phyloP scores from a whole-genome alignment of 1,140 invertebrate genomes.

The Anthonomus grandis region DNA sequence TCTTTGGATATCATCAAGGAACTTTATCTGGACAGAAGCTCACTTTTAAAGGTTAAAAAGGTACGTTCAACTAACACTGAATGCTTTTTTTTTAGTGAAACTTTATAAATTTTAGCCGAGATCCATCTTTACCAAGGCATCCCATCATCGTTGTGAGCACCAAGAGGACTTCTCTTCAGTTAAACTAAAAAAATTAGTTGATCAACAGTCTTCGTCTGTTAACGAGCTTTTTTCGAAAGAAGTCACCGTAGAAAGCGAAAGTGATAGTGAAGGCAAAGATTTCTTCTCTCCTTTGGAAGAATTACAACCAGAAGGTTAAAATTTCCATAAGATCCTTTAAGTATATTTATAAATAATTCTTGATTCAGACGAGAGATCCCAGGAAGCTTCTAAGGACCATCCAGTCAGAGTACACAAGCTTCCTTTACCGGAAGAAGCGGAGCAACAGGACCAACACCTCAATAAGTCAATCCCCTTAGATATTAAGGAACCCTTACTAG shows the following conservation, averaged over 20 bases:
- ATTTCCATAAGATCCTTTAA: neutral
- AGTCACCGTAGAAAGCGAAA: neutral
- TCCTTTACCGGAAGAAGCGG: too few species aligned
- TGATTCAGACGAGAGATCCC: too few species aligned
- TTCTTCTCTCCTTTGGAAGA: conserved; percentile 12
- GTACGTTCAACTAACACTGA: neutral
- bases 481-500: too few species aligned
- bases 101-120: neutral
- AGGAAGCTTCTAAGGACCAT: too few species aligned
- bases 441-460: too few species aligned
- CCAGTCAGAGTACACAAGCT: too few species aligned
- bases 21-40: conserved; percentile 1
- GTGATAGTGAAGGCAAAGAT: conserved; percentile 10
- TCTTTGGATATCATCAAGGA: conserved; percentile 27
- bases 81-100: neutral
- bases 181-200: neutral
- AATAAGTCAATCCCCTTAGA: too few species aligned
- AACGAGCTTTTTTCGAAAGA: conserved; percentile 9
- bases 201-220: neutral
- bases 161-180: neutral
- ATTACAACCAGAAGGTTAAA: neutral
- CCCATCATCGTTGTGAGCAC: neutral
- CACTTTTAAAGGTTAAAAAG: neutral
- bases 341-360: too few species aligned
- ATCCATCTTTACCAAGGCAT: neutral